Evolutionary conservation across 2,113 vertebrate species (phyloP).

Genomic region (Oryzias woworae): DNA sequence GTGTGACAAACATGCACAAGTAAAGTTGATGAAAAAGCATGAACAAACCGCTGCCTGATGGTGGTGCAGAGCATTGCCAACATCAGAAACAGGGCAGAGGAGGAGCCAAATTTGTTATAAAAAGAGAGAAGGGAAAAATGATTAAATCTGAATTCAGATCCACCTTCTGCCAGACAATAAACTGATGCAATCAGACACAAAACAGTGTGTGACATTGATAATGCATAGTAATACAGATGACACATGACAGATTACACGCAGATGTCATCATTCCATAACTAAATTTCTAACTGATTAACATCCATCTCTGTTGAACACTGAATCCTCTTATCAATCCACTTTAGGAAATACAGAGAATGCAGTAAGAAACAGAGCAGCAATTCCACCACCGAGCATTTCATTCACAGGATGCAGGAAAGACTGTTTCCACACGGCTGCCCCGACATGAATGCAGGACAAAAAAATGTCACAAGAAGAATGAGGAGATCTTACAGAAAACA

Average conservation of each 20-base stretch:
- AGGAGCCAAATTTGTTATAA: conserved; percentile 62
- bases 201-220: conserved; percentile 53
- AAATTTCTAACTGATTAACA: conserved; percentile 1
- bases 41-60: conserved; percentile 93
- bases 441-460: not conserved
- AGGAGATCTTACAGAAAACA: conserved; percentile 30
- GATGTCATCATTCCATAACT: conserved; percentile 5
- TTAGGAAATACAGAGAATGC: no score
- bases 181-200: conserved; percentile 43
- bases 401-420: conserved; percentile 3
- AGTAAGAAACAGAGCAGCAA: not conserved
- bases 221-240: conserved; percentile 19
- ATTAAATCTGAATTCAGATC: conserved; percentile 64
- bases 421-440: conserved; percentile 34
- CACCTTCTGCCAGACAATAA: conserved; percentile 36
- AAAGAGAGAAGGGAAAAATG: conserved; percentile 56
- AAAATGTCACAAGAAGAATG: conserved; percentile 1
- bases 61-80: conserved; percentile 77
- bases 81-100: conserved; percentile 75
- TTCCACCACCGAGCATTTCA: conserved; percentile 32
- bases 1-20: conserved; percentile 67
- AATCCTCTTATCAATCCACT: conserved; percentile 34
- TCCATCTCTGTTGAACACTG: conserved; percentile 47
- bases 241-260: not conserved
- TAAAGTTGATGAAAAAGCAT: conserved; percentile 76